Evolutionary conservation across 2,113 vertebrate genomes (phyloP).

Genomic region (Cheirogaleus medius): DNA sequence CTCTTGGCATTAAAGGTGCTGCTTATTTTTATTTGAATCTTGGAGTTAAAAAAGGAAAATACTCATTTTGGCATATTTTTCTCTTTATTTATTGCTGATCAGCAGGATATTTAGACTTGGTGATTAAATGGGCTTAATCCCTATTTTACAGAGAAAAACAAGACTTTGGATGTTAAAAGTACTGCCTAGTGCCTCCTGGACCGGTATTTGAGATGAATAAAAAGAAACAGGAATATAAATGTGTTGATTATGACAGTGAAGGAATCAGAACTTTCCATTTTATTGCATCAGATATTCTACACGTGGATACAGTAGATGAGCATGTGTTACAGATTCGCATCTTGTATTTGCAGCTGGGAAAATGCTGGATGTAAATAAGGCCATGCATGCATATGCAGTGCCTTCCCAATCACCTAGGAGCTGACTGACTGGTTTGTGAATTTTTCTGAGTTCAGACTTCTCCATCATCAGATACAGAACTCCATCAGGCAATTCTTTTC

Average conservation of each 20-base stretch:
- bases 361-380: neutral
- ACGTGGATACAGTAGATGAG: neutral
- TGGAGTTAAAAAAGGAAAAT: neutral
- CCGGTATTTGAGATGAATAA: neutral
- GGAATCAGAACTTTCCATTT: neutral
- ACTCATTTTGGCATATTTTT: neutral
- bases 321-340: neutral
- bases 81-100: neutral
- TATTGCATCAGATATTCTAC: neutral
- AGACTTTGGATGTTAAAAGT: neutral
- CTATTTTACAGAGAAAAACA: slow-evolving; percentile 43
- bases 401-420: neutral
- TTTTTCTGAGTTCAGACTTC: neutral
- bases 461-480: neutral
- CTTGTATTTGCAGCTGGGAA: neutral
- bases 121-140: neutral
- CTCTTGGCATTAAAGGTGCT: neutral
- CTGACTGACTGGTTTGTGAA: neutral
- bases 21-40: neutral
- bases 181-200: neutral
- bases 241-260: neutral
- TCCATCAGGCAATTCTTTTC: neutral
- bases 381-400: neutral
- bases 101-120: slow-evolving; percentile 2
- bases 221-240: neutral